phyloP scores from a whole-genome alignment of 1,140 invertebrate genomes.

The Dendrolimus punctatus region DNA sequence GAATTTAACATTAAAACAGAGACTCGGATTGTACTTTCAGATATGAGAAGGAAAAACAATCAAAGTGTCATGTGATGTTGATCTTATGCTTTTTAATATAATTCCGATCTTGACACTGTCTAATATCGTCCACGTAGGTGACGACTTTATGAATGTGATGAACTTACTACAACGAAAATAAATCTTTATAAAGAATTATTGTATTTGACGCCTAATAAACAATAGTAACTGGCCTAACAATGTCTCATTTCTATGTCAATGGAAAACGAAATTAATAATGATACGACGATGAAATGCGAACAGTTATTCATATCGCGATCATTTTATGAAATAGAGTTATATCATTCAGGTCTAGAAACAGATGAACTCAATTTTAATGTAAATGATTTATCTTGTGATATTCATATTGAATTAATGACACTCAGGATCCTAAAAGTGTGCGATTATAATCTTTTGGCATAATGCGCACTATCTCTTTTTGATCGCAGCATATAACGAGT shows the following conservation, averaged over 20 bases:
- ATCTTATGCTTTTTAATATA: slow-evolving; percentile 14
- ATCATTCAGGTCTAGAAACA: no score
- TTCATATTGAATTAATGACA: no score
- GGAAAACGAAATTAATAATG: slow-evolving; percentile 7
- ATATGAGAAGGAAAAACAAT: slow-evolving; percentile 31
- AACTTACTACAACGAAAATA: slow-evolving; percentile 21
- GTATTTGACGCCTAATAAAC: slow-evolving; percentile 16
- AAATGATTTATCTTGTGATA: no score
- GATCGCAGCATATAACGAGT: background rate
- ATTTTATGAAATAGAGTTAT: no score
- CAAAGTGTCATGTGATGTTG: slow-evolving; percentile 13
- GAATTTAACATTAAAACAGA: no score
- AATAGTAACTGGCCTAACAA: slow-evolving; percentile 12
- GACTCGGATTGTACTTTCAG: no score
- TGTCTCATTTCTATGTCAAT: slow-evolving; percentile 7
- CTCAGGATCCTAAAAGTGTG: no score
- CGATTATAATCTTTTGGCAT: no score
- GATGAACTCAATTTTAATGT: no score
- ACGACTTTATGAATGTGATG: slow-evolving; percentile 11
- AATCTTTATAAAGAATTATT: slow-evolving; percentile 17
- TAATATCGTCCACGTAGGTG: slow-evolving; percentile 12
- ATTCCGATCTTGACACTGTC: slow-evolving; percentile 18
- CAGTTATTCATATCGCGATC: no score
- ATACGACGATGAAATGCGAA: background rate
- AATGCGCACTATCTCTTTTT: no score